These are phyloP conservation scores for Zaprionus bogoriensis DNA, from an alignment of 2,888 invertebrate species.

Conservation along the genomic window DNA sequence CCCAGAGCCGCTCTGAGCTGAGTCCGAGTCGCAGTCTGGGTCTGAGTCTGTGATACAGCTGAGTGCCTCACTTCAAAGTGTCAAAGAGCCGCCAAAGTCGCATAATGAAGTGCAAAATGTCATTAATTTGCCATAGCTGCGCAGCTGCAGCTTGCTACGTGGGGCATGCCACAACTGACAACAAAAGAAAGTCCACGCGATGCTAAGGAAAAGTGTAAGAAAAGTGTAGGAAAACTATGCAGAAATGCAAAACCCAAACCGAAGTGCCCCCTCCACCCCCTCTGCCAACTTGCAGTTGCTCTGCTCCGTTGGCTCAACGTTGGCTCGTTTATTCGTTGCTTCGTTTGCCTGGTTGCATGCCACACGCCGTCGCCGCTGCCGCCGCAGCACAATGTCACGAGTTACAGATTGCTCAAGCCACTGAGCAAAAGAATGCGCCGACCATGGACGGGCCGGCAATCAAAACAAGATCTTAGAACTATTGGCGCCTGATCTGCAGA, in stretches of 20 bases:
- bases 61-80: slow-evolving; percentile 79
- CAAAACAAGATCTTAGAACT: slow-evolving; percentile 81
- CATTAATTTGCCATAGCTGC: slow-evolving; percentile 72
- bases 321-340: neutral
- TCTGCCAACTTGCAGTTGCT: neutral
- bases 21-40: neutral
- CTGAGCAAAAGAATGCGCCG: slow-evolving; percentile 62
- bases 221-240: slow-evolving; percentile 69
- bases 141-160: slow-evolving; percentile 61
- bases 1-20: slow-evolving; percentile 14
- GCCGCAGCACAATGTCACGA: slow-evolving; percentile 70
- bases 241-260: slow-evolving; percentile 68
- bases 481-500: slow-evolving; percentile 79
- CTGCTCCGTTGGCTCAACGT: no score
- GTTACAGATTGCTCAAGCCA: slow-evolving; percentile 77
- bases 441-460: slow-evolving; percentile 56
- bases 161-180: slow-evolving; percentile 36
- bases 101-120: slow-evolving; percentile 79
- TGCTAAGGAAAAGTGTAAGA: slow-evolving; percentile 34
- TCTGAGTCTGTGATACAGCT: slow-evolving; percentile 48
- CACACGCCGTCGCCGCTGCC: no score
- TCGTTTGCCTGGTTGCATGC: slow-evolving; percentile 39
- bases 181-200: slow-evolving; percentile 65
- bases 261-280: neutral
- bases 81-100: slow-evolving; percentile 73